These are phyloP conservation scores for Sebastes goodei DNA, from an alignment of 2,797 vertebrate genomes.

Conservation along the genomic window DNA sequence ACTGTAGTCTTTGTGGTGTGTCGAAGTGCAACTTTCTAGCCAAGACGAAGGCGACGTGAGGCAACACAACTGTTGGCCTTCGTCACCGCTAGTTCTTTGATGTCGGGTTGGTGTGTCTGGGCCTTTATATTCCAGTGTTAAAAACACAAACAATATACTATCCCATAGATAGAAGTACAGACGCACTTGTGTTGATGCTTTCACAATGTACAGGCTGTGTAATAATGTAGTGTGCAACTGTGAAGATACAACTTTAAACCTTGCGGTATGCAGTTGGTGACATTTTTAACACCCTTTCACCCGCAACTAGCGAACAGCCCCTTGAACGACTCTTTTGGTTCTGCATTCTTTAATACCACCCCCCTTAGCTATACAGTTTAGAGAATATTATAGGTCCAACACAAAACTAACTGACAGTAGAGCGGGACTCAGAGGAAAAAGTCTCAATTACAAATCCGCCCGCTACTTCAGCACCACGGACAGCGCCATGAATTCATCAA, in stretches of 20 bases:
- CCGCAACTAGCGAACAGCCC: accelerated
- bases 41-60: accelerated
- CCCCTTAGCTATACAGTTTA: background rate
- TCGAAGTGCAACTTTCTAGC: too few relatives aligned
- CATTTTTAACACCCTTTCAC: background rate
- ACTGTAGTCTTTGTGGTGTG: too few relatives aligned
- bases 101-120: too few relatives aligned
- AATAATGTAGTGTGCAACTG: background rate
- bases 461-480: background rate
- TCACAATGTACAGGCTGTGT: background rate
- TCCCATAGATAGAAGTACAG: background rate
- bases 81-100: too few relatives aligned
- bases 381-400: background rate
- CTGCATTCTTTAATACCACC: background rate
- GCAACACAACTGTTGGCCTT: too few relatives aligned
- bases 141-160: background rate
- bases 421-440: background rate
- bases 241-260: too few relatives aligned
- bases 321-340: background rate
- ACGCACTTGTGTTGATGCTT: background rate
- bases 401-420: background rate
- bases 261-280: too few relatives aligned
- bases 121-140: background rate
- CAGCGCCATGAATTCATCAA: background rate
- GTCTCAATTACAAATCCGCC: background rate